A percentile compares a stretch with the other conserved stretches of the same genome.
Conservation (phyloP, 2,797 vertebrate genomes). For the Denticeps clupeoides region DNA sequence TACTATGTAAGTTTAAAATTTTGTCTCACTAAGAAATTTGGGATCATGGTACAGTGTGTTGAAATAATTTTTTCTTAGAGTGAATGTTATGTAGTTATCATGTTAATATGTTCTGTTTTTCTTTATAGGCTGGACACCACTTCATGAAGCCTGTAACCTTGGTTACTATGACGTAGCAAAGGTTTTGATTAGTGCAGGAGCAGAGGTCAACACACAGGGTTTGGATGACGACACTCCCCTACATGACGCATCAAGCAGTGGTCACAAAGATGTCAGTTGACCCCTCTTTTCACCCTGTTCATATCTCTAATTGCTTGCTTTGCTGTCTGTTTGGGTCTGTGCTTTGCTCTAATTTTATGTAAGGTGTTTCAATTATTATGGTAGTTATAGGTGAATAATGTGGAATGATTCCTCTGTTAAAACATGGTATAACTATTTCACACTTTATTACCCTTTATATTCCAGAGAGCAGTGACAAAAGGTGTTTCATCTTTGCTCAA, state of each 20-base stretch:
- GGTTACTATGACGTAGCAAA: conserved; percentile 97
- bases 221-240: conserved; percentile 96
- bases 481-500: background rate
- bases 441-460: too few relatives aligned
- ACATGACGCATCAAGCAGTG: conserved; percentile 95
- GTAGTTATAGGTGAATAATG: too few relatives aligned
- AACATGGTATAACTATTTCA: too few relatives aligned
- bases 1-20: too few relatives aligned
- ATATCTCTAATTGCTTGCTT: too few relatives aligned
- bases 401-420: too few relatives aligned
- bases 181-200: conserved; percentile 87
- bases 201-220: conserved; percentile 95
- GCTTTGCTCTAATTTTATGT: too few relatives aligned
- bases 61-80: background rate
- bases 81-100: background rate
- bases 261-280: conserved; percentile 84
- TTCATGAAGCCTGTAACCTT: conserved; percentile 97
- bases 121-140: conserved; percentile 85
- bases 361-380: too few relatives aligned
- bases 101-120: background rate
- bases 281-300: too few relatives aligned
- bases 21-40: too few relatives aligned
- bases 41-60: background rate
- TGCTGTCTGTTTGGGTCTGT: too few relatives aligned
- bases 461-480: too few relatives aligned